Base-by-base conservation (phyloP, 2,797 vertebrate genomes). In the Linurgus olivaceus region DNA sequence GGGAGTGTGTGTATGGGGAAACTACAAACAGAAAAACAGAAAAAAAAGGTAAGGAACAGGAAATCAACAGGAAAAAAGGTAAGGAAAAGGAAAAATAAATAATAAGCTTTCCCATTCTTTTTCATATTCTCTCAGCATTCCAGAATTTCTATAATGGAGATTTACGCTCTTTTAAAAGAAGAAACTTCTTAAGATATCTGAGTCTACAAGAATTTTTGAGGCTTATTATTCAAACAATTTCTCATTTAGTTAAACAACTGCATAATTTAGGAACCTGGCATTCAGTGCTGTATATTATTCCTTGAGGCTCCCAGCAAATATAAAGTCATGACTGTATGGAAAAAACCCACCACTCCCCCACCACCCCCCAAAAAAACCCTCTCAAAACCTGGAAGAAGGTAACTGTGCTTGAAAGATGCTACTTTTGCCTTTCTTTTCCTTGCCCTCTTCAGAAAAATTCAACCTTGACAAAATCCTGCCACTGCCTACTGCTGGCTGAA, bases 401-500 rank as follows among this genome's bases (percentile, higher is more conserved):
- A 73, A 18, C 24, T 63, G 13, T 51, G 29, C 26, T 67, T 59
- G 40, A 90, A n/a, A 82, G 4, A 70, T 47, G 23, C 17, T 82
- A 37, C 24, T 63, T 62, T 66, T 70, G 40, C 16, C 62, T 71
- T 83, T 61, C 31, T 88, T 71, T 61, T 62, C 33, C 75, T 80
- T 75, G 42, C 21, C 17, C 18, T 76, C 25, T 78, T 92, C 42
- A 84, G 47, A 55, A 21, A 86, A 62, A 86, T 84, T 80, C 65
- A 91, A 26, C 23, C 57, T 77, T 62, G 72, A 89, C 66, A 74
- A 25, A 77, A 82, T 51, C 61, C 52, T 89, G 35, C 61, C 68
- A 77, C 33, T 83, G 67, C n/a, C 14, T 86, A 37, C 47, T 82
- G 61, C 51, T 44, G 86, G 35, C 73, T 86, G 83, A 68, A 84